Base-by-base conservation (phyloP, 2,113 vertebrate genomes). In the Leiothrix lutea region DNA sequence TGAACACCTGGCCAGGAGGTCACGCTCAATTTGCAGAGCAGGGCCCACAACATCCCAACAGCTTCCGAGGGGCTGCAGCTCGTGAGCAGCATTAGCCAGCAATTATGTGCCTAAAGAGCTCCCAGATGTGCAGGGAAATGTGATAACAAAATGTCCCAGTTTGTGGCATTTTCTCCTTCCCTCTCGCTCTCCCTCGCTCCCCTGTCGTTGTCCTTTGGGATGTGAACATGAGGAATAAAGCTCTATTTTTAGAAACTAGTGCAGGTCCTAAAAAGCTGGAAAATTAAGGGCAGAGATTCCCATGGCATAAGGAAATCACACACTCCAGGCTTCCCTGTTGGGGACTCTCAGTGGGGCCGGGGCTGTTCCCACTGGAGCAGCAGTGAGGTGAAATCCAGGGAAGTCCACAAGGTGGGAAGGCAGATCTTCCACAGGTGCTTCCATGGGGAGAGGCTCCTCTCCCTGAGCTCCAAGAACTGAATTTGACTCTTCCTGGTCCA, bases 51-150 rank as follows among this genome's bases (percentile, higher is more conserved):
- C 48, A 17, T 8, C 47, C 26, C 66, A 74, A 8, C 21, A 66
- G 81, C 74, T 91, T 87, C 90, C n/a, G 11, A 45, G 60, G 51
- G 48, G 72, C 88, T 69, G 26, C 3, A 14, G 80, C 87, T 87
- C 40, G 31, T 71, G 79, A 94, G 17, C 70, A 64, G 31, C 74
- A 56, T 51, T 5, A 51, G 28, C 8, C 53, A 79, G 94, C 74
- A 85, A 85, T 95, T 90, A 82, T 5, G 36, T 1, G 29, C 84
- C 54, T 8, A 75, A 80, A 94, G 88, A 88, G 90, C 88, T 94
- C 96, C 90, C 96, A 91, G 94, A 94, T 88, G 84, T 80, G 94
- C 95, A 36, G 19, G 58, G 78, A 94, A 94, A 88, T n/a, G 74
- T 33, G 78, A 36, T n/a, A 36, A 79, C 84, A 85, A 88, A 91